Percentiles rank a stretch among this genome's conserved stretches.
Evolutionary conservation across 2,797 vertebrate species (phyloP).

Genomic region (Molossus alvarezi): DNA sequence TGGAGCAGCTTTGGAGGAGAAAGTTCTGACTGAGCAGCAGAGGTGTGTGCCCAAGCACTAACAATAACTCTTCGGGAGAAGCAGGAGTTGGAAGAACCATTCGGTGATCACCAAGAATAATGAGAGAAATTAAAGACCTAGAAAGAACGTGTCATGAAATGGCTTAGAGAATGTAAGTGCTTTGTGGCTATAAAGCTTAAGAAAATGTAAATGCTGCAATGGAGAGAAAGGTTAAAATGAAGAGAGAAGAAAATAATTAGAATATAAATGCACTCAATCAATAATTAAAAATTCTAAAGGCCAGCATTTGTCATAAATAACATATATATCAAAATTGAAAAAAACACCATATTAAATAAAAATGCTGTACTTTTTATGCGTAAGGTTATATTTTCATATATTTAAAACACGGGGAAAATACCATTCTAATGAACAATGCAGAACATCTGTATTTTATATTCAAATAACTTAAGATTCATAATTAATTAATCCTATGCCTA

Average conservation of each 20-base stretch:
- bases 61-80: neutral
- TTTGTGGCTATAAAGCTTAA: neutral
- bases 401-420: neutral
- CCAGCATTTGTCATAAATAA: neutral
- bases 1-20: neutral
- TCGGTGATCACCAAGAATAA: neutral
- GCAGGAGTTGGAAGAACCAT: neutral
- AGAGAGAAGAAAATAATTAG: neutral
- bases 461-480: neutral
- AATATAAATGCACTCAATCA: neutral
- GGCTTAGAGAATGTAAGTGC: neutral
- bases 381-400: neutral
- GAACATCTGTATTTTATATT: neutral
- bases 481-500: neutral
- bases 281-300: neutral
- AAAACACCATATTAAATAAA: neutral
- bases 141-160: neutral
- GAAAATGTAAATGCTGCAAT: neutral
- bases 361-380: neutral
- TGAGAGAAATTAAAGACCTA: neutral
- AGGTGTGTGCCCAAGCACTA: neutral
- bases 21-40: neutral
- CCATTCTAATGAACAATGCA: neutral
- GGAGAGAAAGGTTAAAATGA: neutral
- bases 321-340: neutral